Conservation (phyloP, 2,888 invertebrate genomes). For the Aelia acuminata region DNA sequence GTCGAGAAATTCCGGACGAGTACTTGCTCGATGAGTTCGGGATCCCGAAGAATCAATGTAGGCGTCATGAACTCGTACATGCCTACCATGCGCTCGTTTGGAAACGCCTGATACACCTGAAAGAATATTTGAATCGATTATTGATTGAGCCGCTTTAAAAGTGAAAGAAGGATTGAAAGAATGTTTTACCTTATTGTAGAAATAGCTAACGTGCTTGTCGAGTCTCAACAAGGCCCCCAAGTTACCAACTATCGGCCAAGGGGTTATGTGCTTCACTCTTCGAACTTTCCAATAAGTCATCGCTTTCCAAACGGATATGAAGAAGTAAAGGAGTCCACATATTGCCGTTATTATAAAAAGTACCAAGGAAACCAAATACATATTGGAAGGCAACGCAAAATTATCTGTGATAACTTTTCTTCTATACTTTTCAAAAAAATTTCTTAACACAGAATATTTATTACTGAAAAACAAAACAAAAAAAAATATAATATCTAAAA, state of each 20-base stretch:
- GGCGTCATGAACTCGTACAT: constrained; percentile 55
- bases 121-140: background rate
- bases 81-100: constrained; percentile 42
- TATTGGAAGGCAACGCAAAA: background rate
- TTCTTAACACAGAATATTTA: no score
- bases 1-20: constrained; percentile 16
- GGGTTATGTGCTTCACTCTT: background rate
- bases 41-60: constrained; percentile 24
- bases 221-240: background rate
- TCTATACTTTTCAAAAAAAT: background rate
- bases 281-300: constrained; percentile 48
- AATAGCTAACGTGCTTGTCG: background rate
- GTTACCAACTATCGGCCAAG: constrained; percentile 50
- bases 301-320: background rate
- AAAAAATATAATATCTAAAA: background rate
- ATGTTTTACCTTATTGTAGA: background rate
- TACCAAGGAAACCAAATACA: background rate
- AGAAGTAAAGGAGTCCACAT: background rate
- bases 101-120: constrained; percentile 35
- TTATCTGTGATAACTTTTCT: background rate
- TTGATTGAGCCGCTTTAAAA: background rate
- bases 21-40: constrained; percentile 52
- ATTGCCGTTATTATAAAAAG: background rate
- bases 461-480: background rate
- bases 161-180: background rate